Conservation (phyloP, 1,140 invertebrate species). For the Penaeus indicus region DNA sequence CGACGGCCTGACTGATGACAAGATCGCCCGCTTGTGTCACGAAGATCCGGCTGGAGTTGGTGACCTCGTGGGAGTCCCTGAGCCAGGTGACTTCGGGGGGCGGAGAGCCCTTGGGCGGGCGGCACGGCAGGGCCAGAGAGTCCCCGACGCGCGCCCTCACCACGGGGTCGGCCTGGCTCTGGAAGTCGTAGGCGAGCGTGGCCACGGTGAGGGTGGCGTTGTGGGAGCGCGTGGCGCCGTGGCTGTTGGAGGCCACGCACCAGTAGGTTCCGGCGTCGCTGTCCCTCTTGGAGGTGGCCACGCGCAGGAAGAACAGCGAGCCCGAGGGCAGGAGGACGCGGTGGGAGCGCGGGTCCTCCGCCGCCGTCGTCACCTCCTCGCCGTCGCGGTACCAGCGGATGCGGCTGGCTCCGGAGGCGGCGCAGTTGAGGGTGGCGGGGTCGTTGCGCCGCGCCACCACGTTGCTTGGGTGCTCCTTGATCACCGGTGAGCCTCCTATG, state of each 20-base stretch:
- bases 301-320: slow-evolving; percentile 55
- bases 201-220: slow-evolving; percentile 58
- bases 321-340: slow-evolving; percentile 41
- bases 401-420: slow-evolving; percentile 37
- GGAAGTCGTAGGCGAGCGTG: slow-evolving; percentile 43
- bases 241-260: slow-evolving; percentile 53
- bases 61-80: slow-evolving; percentile 36
- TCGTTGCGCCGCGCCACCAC: slow-evolving; percentile 50
- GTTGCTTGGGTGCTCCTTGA: slow-evolving; percentile 49
- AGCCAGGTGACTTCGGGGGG: slow-evolving; percentile 51
- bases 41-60: slow-evolving; percentile 44
- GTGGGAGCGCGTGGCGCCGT: slow-evolving; percentile 42
- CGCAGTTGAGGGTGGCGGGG: slow-evolving; percentile 54
- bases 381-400: slow-evolving; percentile 58
- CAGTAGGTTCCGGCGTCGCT: slow-evolving; percentile 55
- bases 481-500: slow-evolving; percentile 41
- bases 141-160: slow-evolving; percentile 49
- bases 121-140: slow-evolving; percentile 46
- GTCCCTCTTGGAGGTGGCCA: slow-evolving; percentile 38
- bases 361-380: slow-evolving; percentile 25
- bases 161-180: slow-evolving; percentile 29
- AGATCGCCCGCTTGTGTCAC: slow-evolving; percentile 37
- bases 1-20: slow-evolving; percentile 77
- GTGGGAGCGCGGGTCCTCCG: slow-evolving; percentile 36
- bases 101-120: slow-evolving; percentile 61